Base-by-base conservation (phyloP, 2,113 vertebrate genomes). In the Herpetotheres cachinnans region DNA sequence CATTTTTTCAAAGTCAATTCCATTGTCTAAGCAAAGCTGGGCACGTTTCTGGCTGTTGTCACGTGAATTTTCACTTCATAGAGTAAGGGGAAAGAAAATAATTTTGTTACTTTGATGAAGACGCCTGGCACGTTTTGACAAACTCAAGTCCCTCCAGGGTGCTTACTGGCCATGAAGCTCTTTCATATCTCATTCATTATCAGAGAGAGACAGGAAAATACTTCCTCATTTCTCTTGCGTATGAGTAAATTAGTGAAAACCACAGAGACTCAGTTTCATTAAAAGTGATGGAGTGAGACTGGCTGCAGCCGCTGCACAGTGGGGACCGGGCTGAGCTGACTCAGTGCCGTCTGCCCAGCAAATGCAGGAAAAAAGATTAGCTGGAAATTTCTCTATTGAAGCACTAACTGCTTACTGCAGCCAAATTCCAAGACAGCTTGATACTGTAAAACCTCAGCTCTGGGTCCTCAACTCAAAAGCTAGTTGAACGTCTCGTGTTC, bases 151-250 rank as follows among this genome's bases (percentile, higher is more conserved):
- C 97, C 97, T 98, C 95, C 94, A 97, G 97, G 97, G 94, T 95
- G 97, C 95, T 97, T 97, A 97, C 96, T 96, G 97, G 93, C 97
- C 97, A 98, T 98, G 97, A 98, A 98, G 77, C 90, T 97, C 97
- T 97, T 97, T 98, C 97, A 96, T 97, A 97, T 97, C 97, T 97
- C 97, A 97, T 98, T 97, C 97, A 97, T 97, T 98, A 98, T 96
- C 79, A 2, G 92, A 86, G 95, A 93, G 79, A 97, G 97, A 96
- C 79, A 94, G 95, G 95, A 93, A 97, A 97, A 97, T 81, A 97
- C 94, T 96, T 96, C 96, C 96, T 96, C 92, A 93, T 97, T 97
- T 93, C 95, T 96, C 96, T 79, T 83, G 92, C 21, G 40, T 96
- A 94, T 76, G 97, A 97, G 97, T 97, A 97, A 97, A 98, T 97